Conservation (phyloP, 2,113 vertebrate genomes). For the Syngnathus floridae region DNA sequence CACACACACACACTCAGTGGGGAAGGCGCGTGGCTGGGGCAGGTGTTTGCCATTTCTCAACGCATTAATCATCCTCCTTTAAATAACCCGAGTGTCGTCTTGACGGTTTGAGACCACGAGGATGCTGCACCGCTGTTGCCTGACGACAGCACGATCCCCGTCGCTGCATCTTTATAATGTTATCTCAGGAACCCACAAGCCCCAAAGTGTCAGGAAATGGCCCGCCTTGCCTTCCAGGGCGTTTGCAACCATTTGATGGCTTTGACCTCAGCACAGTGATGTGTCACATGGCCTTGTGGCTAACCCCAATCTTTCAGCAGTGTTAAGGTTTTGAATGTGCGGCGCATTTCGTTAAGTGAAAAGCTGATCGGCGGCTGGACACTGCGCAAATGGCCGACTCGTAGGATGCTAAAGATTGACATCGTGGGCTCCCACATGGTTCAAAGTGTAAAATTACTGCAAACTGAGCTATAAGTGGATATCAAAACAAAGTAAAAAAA, state of each 20-base stretch:
- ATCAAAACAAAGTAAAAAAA: constrained; percentile 9
- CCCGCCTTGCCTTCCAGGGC: constrained; percentile 22
- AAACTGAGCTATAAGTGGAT: neutral
- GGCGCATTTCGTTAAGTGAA: constrained; percentile 7
- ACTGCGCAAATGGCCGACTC: constrained; percentile 30
- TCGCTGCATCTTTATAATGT: constrained; percentile 50
- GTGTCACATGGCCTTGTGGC: constrained; percentile 21
- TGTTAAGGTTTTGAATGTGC: constrained; percentile 17
- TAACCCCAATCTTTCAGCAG: constrained; percentile 45
- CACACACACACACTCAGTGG: constrained; percentile 38
- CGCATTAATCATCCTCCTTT: constrained; percentile 76
- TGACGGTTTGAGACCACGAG: constrained; percentile 61
- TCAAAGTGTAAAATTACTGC: constrained; percentile 16
- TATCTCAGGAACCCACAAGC: constrained; percentile 62
- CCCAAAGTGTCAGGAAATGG: constrained; percentile 55
- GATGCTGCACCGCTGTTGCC: constrained; percentile 63
- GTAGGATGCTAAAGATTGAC: neutral
- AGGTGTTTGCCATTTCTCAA: constrained; percentile 64
- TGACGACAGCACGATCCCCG: constrained; percentile 59
- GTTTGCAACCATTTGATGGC: constrained; percentile 43
- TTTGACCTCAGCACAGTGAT: constrained; percentile 43
- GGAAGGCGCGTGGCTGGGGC: constrained; percentile 47
- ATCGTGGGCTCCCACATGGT: neutral
- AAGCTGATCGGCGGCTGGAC: constrained; percentile 20
- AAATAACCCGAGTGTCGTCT: constrained; percentile 68